Evolutionary conservation across 2,797 vertebrate species (phyloP).

Genomic region (Darevskia mixta): DNA sequence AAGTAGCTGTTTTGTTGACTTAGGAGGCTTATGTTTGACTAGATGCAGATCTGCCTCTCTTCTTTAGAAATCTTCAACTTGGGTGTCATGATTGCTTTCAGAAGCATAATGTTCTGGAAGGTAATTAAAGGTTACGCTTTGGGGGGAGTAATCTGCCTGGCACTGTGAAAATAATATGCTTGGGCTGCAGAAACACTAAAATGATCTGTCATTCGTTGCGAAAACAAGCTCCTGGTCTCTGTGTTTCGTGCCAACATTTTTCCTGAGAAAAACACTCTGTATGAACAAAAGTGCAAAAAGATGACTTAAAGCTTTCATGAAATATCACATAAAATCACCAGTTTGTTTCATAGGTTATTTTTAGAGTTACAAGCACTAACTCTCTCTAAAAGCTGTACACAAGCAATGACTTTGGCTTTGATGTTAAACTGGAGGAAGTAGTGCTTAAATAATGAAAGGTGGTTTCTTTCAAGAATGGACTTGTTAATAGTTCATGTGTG

Average conservation of each 20-base stretch:
- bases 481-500: not conserved
- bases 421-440: not conserved
- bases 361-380: not conserved
- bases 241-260: not conserved
- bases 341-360: not conserved
- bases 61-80: not conserved
- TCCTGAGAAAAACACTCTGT: not conserved
- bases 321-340: too few species aligned
- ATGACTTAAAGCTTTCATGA: not conserved
- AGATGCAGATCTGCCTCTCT: not conserved
- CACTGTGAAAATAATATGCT: not conserved
- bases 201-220: not conserved
- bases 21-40: not conserved
- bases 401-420: not conserved
- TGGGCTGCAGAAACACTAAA: not conserved
- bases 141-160: not conserved
- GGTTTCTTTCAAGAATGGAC: slow-evolving; percentile 7
- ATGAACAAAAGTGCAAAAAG: not conserved
- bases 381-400: not conserved
- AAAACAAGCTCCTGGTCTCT: not conserved
- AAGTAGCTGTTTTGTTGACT: not conserved
- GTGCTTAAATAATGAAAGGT: not conserved
- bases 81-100: slow-evolving; percentile 1
- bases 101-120: not conserved
- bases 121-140: not conserved